These are phyloP conservation scores for Mythimna lalbum DNA, from an alignment of 2,888 invertebrate species.

Conservation along the genomic window DNA sequence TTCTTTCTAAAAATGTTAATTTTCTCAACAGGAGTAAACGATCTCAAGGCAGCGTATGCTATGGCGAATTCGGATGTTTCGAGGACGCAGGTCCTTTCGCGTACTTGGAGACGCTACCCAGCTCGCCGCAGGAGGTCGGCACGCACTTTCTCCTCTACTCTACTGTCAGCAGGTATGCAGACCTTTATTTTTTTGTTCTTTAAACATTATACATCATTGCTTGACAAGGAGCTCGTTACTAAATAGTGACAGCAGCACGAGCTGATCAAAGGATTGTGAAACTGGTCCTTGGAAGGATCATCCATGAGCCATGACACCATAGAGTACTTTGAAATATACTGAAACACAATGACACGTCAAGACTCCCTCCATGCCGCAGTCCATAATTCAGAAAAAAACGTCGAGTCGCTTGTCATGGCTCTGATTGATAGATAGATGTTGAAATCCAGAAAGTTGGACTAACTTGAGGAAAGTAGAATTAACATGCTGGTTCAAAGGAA, in stretches of 20 bases:
- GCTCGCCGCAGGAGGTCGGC: slow-evolving; percentile 95
- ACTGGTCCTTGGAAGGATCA: too few species aligned
- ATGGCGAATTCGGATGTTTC: slow-evolving; percentile 97
- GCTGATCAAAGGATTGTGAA: neutral
- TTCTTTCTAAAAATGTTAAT: neutral
- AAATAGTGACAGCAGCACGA: neutral
- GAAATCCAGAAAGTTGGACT: neutral
- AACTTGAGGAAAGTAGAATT: neutral
- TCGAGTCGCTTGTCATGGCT: neutral
- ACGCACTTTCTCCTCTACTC: slow-evolving; percentile 96
- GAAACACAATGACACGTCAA: too few species aligned
- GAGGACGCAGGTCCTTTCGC: slow-evolving; percentile 97
- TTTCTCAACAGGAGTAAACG: slow-evolving; percentile 91
- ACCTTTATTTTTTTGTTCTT: neutral
- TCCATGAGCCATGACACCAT: too few species aligned
- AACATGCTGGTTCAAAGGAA: neutral
- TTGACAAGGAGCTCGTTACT: neutral
- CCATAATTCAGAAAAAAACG: neutral
- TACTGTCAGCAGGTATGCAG: slow-evolving; percentile 90
- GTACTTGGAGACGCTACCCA: slow-evolving; percentile 97
- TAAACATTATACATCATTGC: neutral
- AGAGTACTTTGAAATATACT: too few species aligned
- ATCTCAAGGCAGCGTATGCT: slow-evolving; percentile 96
- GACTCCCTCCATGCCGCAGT: neutral
- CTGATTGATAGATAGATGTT: neutral